Evolutionary conservation across 1,140 invertebrate species (phyloP).

Genomic region (Cryptotermes secundus): DNA sequence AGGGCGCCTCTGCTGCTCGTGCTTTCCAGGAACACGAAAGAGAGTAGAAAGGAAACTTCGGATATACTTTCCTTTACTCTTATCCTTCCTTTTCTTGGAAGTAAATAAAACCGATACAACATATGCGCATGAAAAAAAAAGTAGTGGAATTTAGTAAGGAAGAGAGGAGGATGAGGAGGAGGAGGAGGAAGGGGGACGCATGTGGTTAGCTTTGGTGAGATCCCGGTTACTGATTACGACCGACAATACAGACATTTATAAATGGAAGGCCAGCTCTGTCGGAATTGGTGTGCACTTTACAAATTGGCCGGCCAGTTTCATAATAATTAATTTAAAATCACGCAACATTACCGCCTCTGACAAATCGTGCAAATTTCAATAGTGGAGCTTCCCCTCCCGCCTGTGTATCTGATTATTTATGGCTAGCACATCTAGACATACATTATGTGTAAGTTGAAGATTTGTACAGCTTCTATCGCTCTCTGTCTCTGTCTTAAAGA

Average conservation of each 20-base stretch:
- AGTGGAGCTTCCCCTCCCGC: neutral
- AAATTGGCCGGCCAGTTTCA: constrained; percentile 24
- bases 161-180: no score
- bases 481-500: neutral
- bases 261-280: neutral
- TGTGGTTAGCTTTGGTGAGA: constrained; percentile 12
- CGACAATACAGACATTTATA: constrained; percentile 17
- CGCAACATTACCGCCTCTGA: neutral
- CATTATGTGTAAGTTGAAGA: neutral
- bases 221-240: constrained; percentile 17
- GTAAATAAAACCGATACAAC: constrained; percentile 5
- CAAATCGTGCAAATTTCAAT: constrained; percentile 4
- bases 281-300: constrained; percentile 24
- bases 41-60: neutral
- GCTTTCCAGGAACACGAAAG: no score
- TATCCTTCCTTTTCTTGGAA: neutral
- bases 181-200: neutral
- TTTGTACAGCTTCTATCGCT: neutral
- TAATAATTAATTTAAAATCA: constrained; percentile 24
- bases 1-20: no score
- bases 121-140: neutral
- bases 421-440: neutral
- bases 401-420: neutral
- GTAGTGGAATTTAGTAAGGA: neutral
- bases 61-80: neutral